A percentile compares a stretch with the other conserved stretches of the same genome.
phyloP scores from a whole-genome alignment of 1,140 invertebrate species.

The Hesperophylax magnus region DNA sequence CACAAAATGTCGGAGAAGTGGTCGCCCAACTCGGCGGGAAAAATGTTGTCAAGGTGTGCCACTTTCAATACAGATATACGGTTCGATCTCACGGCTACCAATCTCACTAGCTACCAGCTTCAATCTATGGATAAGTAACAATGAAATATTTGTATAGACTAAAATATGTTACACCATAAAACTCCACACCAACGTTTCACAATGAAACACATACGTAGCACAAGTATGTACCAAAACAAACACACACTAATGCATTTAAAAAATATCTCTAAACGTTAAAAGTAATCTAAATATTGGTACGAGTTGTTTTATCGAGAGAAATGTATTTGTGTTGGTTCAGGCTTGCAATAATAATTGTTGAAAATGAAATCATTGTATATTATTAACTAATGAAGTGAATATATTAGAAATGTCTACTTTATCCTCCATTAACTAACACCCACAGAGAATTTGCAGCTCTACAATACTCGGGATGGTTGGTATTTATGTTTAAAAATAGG shows the following conservation, averaged over 20 bases:
- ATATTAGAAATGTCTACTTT: no score
- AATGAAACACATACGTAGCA: background rate
- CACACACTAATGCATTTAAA: no score
- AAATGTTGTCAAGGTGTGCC: conserved; percentile 41
- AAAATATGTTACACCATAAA: background rate
- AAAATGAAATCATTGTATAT: no score
- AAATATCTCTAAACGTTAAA: no score
- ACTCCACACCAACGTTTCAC: background rate
- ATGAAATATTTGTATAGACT: background rate
- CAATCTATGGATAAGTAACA: background rate
- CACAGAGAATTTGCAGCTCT: conserved; percentile 5
- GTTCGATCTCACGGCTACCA: background rate
- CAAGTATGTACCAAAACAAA: no score
- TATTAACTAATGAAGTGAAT: no score
- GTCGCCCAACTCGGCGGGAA: background rate
- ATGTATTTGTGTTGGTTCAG: no score
- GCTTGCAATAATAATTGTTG: no score
- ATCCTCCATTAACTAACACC: no score
- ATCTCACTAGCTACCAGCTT: background rate
- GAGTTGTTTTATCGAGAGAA: no score
- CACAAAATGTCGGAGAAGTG: conserved; percentile 16
- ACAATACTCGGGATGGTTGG: conserved; percentile 6
- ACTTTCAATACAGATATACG: conserved; percentile 21
- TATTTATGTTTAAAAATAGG: conserved; percentile 31
- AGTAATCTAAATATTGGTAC: no score